Base-by-base conservation (phyloP, 1,140 invertebrate species). In the Tetragnatha versicolor region DNA sequence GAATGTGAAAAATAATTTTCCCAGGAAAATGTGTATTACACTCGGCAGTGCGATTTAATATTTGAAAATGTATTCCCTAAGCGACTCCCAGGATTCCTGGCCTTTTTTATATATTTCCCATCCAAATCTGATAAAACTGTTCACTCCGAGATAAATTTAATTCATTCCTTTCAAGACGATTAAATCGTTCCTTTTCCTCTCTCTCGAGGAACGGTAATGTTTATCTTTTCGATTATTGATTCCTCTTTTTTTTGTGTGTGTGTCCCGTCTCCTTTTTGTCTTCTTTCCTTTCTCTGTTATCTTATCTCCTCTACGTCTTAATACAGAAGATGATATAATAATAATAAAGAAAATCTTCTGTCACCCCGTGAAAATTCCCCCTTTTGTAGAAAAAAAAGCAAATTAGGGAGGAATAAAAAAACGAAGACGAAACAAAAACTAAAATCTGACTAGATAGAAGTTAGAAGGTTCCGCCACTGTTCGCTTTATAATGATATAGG, bases 191-290 rank as follows among this genome's bases (percentile, higher is more conserved):
- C 33, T 37, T 65, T 42, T 65, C 61, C n/a, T 65, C 33, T 73
- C 60, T 73, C 33, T n/a, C 12, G 47, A 10, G 25, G 39, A 55
- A 77, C 73, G 73, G 73, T 55, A 65, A 77, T 77, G 73, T 77
- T 77, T 77, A 77, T 77, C 73, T 77, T 77, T 77, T 77, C 47
- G 73, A 77, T 77, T 77, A 77, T 77, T 77, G 73, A 77, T 77
- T 77, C 31, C 29, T 45, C n/a, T 29, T 65, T 27, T 65, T 65
- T 39, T n/a, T n/a, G n/a, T n/a, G n/a, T n/a, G n/a, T n/a, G n/a
- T n/a, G 31, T 73, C 5, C 29, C 55, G 35, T 75, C 51, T 29
- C 33, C 42, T 61, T 42, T 66, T 77, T 20, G 51, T 10, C 53
- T 63, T 60, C 33, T 53, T 29, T 49, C 25, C 29, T 20, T 66